These are phyloP conservation scores for Cynoglossus semilaevis DNA, from an alignment of 2,113 vertebrate species.

Conservation along the genomic window DNA sequence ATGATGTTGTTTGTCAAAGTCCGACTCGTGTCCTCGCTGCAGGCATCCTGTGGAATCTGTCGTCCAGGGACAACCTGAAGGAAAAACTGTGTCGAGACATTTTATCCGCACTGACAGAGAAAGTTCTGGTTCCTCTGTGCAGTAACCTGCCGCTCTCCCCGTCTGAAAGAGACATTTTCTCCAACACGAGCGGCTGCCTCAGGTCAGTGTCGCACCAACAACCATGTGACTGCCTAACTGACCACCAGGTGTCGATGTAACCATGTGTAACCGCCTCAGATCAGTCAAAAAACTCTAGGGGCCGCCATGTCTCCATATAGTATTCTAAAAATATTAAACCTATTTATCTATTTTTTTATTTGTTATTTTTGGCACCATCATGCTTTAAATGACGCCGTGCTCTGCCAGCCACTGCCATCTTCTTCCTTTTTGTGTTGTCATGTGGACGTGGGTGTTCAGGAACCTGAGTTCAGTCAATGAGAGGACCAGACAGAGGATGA, in stretches of 20 bases:
- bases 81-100: constrained; percentile 87
- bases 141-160: constrained; percentile 77
- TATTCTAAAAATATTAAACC: too few relatives aligned
- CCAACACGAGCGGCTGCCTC: constrained; percentile 92
- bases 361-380: too few relatives aligned
- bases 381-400: too few relatives aligned
- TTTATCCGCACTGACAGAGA: constrained; percentile 83
- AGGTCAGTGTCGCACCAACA: constrained; percentile 72
- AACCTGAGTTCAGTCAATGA: constrained; percentile 95
- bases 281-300: too few relatives aligned
- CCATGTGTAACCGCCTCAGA: too few relatives aligned
- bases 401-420: not conserved
- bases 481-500: constrained; percentile 92
- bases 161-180: constrained; percentile 88
- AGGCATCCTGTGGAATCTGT: constrained; percentile 98
- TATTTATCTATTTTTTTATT: too few relatives aligned
- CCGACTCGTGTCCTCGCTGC: constrained; percentile 4
- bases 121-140: constrained; percentile 85
- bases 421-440: not conserved
- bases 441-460: constrained; percentile 62
- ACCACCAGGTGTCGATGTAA: too few relatives aligned
- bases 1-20: too few relatives aligned
- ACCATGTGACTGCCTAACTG: too few relatives aligned
- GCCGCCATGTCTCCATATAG: too few relatives aligned
- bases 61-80: constrained; percentile 93